Evolutionary conservation across 1,140 invertebrate species (phyloP), one percentile per base, ranked within the genome.

Genomic region (Planococcus citri): DNA sequence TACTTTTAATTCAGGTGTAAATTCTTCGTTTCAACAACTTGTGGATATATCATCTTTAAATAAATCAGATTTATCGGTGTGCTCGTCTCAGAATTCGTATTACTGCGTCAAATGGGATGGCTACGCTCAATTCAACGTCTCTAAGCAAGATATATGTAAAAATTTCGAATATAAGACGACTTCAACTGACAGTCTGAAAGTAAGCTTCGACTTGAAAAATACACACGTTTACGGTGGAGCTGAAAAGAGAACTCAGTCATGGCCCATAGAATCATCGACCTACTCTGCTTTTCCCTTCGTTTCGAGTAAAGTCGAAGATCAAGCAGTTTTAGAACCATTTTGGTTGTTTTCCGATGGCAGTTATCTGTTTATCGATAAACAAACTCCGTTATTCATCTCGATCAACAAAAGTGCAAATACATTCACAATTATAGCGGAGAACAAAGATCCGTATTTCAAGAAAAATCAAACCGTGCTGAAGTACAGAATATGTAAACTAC

Each of bases 291-390:
- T 84, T 73, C 80, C 84, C 0, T 86, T 87, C 73, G 71, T 87
- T 17, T 82, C 84, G 21, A 84, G 85, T 57, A 84, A 87, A 74
- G 78, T 78, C 3, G 78, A 81, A 61, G 87, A 86, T 76, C 83
- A 83, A 74, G 87, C 83, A 4, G 77, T 91, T 0, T 78, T 84
- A 0, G 89, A 91, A 74, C 85, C 86, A 2, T 90, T 90, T 74
- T 92, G 89, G 88, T 75, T 91, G 1, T 87, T 83, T 68, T 87
- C 87, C 14, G 78, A 81, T 67, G 89, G 89, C 2, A 76, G 83
- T 58, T 85, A 84, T 72, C 79, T 89, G 25, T 83, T 79, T 73
- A 83, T 88, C 4, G 80, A 85, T 58, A 80, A 83, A 33, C 80
- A 78, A 37, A 82, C 82, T 2, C 88, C 88, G 0, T 75, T 91